Evolutionary conservation across 2,797 vertebrate genomes (phyloP), one percentile per base, ranked within the genome.

Genomic region (Aphelocoma californica): DNA sequence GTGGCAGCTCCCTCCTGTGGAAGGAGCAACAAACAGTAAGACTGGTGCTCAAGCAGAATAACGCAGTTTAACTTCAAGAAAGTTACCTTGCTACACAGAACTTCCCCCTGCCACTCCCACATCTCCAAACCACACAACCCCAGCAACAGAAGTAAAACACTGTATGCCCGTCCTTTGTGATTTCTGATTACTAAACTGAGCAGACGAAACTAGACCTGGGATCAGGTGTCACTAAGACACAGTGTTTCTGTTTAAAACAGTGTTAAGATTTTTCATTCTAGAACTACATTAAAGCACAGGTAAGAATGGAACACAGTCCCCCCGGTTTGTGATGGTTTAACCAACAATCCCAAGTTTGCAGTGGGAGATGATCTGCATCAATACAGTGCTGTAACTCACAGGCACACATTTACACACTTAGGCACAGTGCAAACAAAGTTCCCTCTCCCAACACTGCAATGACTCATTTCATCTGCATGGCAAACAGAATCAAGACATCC

Each of bases 131-230:
- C 64, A 67, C 61, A 58, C 51, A 36, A 6, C 19, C 17, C 61
- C 81, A 61, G 8, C 8, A 32, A 5, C 0, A 18, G 53, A 29
- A 66, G 26, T 26, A 31, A 38, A 75, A 14, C n/a, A 26, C 19
- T 0, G 15, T 3, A 13, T 2, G 18, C 21, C 34, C 0, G 1
- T 44, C 47, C 79, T 56, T 19, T 34, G 60, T 18, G 42, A 69
- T 54, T 86, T 38, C 47, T 57, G 51, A 45, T 36, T 20, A 42
- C 32, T 6, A 9, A 80, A 45, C 24, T 5, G 54, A 92, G 65
- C 0, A 65, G 17, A 48, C 14, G 66, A 21, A 91, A 67, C 47
- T 26, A 47, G 67, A 47, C 2, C 64, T 62, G 44, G 28, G 31
- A 44, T 47, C 60, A n/a, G 32, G 28, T 44, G 32, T 42, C 50